A percentile compares a stretch with the other conserved stretches of the same genome.
phyloP scores from a whole-genome alignment of 2,113 vertebrate genomes.

The Bothrops jararaca region DNA sequence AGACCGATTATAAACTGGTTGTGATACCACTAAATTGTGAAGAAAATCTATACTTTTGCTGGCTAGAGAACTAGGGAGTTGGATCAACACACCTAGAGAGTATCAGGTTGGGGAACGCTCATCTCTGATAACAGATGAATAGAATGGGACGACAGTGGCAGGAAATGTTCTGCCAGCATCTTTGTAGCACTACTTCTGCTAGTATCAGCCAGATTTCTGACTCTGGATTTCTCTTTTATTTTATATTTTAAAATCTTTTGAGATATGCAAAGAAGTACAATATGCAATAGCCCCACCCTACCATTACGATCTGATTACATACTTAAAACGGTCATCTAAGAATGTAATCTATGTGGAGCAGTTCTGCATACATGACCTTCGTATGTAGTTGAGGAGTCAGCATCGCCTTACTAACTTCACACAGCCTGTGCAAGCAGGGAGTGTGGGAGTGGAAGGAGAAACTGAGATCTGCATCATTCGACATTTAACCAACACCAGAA shows the following conservation, averaged over 20 bases:
- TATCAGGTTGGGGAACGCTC: background rate
- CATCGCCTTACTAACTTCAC: background rate
- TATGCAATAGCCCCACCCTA: background rate
- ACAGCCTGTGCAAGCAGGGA: background rate
- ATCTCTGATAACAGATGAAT: background rate
- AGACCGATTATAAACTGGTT: background rate
- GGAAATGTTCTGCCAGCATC: background rate
- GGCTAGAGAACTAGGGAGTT: background rate
- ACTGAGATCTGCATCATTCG: slow-evolving; percentile 11
- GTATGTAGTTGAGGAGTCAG: no score
- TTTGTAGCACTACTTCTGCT: background rate
- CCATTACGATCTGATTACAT: background rate
- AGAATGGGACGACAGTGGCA: background rate
- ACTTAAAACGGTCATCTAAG: background rate
- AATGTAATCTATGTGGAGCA: background rate
- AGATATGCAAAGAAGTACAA: background rate
- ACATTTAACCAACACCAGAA: background rate
- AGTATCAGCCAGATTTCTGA: background rate
- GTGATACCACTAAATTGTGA: background rate
- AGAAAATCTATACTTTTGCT: no score
- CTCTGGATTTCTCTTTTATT: background rate
- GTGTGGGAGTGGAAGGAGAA: background rate
- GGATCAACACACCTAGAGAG: background rate
- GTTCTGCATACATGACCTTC: background rate
- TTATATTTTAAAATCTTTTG: background rate